Conservation (phyloP, 2,888 invertebrate species). For the Shargacucullia verbasci region DNA sequence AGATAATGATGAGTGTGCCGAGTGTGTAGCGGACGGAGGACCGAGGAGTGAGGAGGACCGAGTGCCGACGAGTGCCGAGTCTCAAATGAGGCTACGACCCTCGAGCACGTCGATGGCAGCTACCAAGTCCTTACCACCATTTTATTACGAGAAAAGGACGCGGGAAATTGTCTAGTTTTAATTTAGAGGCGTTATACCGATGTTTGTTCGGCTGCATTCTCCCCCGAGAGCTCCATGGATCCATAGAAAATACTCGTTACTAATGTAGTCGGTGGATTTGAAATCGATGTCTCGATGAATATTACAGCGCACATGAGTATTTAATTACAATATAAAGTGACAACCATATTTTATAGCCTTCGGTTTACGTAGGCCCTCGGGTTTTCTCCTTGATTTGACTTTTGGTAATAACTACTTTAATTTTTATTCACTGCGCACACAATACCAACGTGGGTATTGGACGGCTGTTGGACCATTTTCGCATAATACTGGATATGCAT, state of each 20-base stretch:
- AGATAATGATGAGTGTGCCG: slow-evolving; percentile 54
- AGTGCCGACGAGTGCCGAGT: slow-evolving; percentile 45
- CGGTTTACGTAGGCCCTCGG: too few species aligned
- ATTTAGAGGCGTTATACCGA: not conserved
- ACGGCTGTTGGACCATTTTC: slow-evolving; percentile 17
- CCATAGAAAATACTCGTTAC: too few species aligned
- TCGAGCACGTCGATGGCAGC: slow-evolving; percentile 51
- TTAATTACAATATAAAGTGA: too few species aligned
- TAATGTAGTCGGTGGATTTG: too few species aligned
- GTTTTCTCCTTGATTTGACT: too few species aligned
- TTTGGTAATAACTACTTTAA: too few species aligned
- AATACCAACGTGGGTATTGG: slow-evolving; percentile 30
- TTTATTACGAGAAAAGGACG: slow-evolving; percentile 36
- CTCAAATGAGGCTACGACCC: slow-evolving; percentile 62
- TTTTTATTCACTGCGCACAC: too few species aligned
- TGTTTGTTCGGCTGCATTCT: too few species aligned
- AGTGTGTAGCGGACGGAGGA: slow-evolving; percentile 40
- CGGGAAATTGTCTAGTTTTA: slow-evolving; percentile 15
- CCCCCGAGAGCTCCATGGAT: too few species aligned
- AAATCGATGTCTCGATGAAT: too few species aligned
- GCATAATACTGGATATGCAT: slow-evolving; percentile 41
- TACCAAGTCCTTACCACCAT: slow-evolving; percentile 34
- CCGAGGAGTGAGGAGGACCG: slow-evolving; percentile 19
- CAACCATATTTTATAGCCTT: too few species aligned
- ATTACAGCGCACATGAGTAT: too few species aligned